Evolutionary conservation across 2,888 invertebrate genomes (phyloP).

Genomic region (Drosophila affinis): DNA sequence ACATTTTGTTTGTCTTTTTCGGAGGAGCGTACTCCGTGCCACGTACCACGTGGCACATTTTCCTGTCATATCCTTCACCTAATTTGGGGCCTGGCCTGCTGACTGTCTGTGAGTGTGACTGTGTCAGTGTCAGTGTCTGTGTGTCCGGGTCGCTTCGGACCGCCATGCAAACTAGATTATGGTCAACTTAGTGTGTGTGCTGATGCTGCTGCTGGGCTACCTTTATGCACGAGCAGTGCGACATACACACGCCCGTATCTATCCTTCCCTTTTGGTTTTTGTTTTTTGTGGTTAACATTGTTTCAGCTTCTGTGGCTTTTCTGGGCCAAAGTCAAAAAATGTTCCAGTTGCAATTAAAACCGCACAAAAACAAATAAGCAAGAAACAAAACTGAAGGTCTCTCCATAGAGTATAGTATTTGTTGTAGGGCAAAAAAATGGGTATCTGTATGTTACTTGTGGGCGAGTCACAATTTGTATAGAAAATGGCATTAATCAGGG

Average conservation of each 20-base stretch:
- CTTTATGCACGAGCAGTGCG: constrained; percentile 1
- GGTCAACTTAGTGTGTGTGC: constrained; percentile 55
- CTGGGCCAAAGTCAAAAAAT: constrained; percentile 27
- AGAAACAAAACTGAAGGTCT: constrained; percentile 6
- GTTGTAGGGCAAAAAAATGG: background rate
- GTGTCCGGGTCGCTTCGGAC: background rate
- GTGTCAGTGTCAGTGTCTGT: background rate
- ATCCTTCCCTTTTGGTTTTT: background rate
- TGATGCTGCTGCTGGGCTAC: background rate
- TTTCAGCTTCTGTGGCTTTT: constrained; percentile 30
- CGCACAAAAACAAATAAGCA: constrained; percentile 34
- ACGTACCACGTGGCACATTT: constrained; percentile 30
- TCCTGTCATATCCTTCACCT: constrained; percentile 65
- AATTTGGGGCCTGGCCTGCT: constrained; percentile 49
- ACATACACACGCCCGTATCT: background rate
- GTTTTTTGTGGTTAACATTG: constrained; percentile 40
- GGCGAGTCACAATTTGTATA: background rate
- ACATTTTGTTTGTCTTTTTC: constrained; percentile 23
- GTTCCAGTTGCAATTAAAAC: constrained; percentile 47
- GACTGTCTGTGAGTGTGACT: constrained; percentile 8
- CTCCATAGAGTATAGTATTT: too few relatives aligned
- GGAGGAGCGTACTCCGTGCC: constrained; percentile 1
- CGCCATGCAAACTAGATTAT: constrained; percentile 60
- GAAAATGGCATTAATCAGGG: too few relatives aligned
- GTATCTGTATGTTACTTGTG: background rate